Percentiles rank a stretch among this genome's conserved stretches.
These are phyloP conservation scores for Syndactyla subalaris DNA, from an alignment of 2,797 vertebrate species.

Conservation along the genomic window DNA sequence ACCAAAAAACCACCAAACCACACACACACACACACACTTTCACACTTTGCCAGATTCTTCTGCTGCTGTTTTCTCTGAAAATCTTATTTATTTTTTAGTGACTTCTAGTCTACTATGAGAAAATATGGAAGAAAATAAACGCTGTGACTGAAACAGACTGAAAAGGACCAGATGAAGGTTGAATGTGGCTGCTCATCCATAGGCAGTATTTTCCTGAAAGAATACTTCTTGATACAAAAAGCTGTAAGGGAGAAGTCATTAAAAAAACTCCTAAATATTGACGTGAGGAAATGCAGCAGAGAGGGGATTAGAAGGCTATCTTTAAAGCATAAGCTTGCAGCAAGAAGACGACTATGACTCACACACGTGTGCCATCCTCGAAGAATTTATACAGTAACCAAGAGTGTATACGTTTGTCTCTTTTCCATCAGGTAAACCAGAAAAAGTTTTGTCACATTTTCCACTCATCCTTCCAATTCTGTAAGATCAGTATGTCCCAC, in stretches of 20 bases:
- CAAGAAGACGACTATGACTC: neutral
- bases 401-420: neutral
- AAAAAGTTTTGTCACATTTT: neutral
- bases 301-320: neutral
- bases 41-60: neutral
- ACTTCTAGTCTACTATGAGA: neutral
- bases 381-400: neutral
- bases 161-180: neutral
- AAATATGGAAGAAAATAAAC: neutral
- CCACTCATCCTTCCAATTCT: neutral
- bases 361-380: neutral
- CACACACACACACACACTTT: accelerated
- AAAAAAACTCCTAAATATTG: neutral
- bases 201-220: neutral
- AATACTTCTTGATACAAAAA: neutral
- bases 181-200: neutral
- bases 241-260: neutral
- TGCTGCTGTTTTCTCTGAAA: neutral
- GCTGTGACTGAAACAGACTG: neutral
- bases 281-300: neutral
- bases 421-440: neutral
- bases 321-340: neutral
- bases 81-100: neutral
- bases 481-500: neutral
- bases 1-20: neutral